These are phyloP conservation scores for Synanceia verrucosa DNA, from an alignment of 2,797 vertebrate species.

Conservation along the genomic window DNA sequence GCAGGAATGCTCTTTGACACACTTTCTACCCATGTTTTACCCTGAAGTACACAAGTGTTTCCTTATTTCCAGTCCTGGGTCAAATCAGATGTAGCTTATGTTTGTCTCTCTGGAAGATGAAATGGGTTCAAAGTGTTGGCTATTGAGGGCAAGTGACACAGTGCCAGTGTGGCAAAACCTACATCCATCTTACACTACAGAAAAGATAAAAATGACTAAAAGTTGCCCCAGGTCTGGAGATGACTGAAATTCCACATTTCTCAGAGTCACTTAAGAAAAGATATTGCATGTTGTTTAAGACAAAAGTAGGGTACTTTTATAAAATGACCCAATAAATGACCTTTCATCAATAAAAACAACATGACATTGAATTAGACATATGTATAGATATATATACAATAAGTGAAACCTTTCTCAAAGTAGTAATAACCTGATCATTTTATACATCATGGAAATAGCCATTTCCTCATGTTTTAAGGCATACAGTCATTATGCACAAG, in stretches of 20 bases:
- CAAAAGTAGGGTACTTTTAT: conserved; percentile 32
- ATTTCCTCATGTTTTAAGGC: conserved; percentile 73
- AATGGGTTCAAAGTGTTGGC: not conserved
- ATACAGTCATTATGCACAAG: conserved; percentile 65
- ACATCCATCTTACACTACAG: not conserved
- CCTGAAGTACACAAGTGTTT: conserved; percentile 9
- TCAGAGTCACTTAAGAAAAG: not conserved
- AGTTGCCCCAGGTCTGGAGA: conserved; percentile 24
- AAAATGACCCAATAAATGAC: conserved; percentile 35
- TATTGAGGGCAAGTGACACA: conserved; percentile 2
- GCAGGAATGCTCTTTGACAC: not conserved
- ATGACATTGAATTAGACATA: conserved; percentile 23
- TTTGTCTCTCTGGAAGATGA: not conserved
- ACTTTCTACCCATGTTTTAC: not conserved
- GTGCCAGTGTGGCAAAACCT: conserved; percentile 7
- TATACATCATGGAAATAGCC: conserved; percentile 53
- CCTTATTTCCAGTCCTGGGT: conserved; percentile 17
- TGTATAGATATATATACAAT: conserved; percentile 17
- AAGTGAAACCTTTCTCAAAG: conserved; percentile 45
- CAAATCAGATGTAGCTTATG: not conserved
- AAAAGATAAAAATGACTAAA: not conserved
- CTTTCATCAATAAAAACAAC: conserved; percentile 41
- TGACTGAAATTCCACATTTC: not conserved
- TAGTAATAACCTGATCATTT: conserved; percentile 66
- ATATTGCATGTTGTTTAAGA: conserved; percentile 35